These are phyloP conservation scores for Pyxicephalus adspersus DNA, from an alignment of 2,113 vertebrate genomes.

Conservation along the genomic window DNA sequence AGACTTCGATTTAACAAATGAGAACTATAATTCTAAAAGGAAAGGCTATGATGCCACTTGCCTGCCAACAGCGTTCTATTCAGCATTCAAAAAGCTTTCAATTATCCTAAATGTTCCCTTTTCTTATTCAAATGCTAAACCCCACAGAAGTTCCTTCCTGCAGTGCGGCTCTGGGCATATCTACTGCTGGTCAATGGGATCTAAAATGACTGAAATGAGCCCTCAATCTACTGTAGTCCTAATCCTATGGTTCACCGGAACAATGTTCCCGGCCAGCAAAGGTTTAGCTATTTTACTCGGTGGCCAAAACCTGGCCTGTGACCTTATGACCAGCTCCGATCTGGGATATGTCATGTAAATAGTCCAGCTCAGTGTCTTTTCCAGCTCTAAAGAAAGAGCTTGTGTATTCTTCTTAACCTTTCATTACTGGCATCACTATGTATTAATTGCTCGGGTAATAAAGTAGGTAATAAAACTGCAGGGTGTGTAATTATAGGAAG, in stretches of 20 bases:
- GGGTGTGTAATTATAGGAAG: slow-evolving; percentile 51
- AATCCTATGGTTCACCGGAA: slow-evolving; percentile 21
- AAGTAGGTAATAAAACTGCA: slow-evolving; percentile 42
- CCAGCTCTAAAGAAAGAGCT: slow-evolving; percentile 6
- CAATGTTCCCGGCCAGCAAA: slow-evolving; percentile 11
- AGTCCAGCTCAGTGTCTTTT: background rate
- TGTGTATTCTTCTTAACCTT: slow-evolving; percentile 40
- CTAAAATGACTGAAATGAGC: slow-evolving; percentile 1
- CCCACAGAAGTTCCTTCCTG: background rate
- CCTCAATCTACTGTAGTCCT: background rate
- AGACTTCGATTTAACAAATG: background rate
- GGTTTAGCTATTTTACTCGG: slow-evolving; percentile 27
- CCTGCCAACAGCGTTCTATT: background rate
- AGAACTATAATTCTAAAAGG: background rate
- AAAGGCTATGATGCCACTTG: background rate
- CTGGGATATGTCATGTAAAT: slow-evolving; percentile 4
- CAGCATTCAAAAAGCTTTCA: slow-evolving; percentile 8
- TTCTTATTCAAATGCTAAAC: slow-evolving; percentile 15
- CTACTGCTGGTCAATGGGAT: background rate
- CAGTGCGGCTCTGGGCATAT: background rate
- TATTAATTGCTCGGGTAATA: slow-evolving; percentile 51
- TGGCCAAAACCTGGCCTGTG: background rate
- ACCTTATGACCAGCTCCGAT: background rate
- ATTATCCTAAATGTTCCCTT: slow-evolving; percentile 13
- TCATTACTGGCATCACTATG: slow-evolving; percentile 40